Conservation (phyloP, 2,888 invertebrate genomes). For the Axea sp. region DNA sequence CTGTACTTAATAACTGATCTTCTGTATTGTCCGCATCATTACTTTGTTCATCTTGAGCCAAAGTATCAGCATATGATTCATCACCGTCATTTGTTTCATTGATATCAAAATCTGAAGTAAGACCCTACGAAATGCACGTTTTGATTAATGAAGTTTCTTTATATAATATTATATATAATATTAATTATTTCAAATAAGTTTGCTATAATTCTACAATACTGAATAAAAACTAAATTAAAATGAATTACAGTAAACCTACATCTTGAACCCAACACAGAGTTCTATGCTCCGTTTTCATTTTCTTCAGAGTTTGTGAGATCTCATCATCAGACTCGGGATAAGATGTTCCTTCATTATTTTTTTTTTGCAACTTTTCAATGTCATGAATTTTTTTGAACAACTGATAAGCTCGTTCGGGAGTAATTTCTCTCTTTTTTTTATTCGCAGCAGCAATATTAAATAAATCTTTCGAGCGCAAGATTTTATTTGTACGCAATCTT, state of each 20-base stretch:
- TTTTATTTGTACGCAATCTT: constrained; percentile 74
- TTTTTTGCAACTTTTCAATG: constrained; percentile 72
- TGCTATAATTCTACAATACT: too few species aligned
- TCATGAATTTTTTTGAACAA: constrained; percentile 75
- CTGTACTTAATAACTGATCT: constrained; percentile 68
- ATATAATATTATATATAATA: too few species aligned
- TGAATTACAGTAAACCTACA: constrained; percentile 57
- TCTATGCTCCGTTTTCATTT: constrained; percentile 73
- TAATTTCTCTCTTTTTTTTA: constrained; percentile 73
- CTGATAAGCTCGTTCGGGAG: constrained; percentile 74
- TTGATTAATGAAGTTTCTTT: neutral
- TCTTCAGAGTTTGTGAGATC: constrained; percentile 72
- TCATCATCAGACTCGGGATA: constrained; percentile 75
- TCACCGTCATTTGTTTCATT: constrained; percentile 74
- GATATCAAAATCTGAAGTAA: constrained; percentile 71
- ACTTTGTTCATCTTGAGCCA: constrained; percentile 72
- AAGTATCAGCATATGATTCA: constrained; percentile 71
- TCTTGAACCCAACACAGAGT: constrained; percentile 74
- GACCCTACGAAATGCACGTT: constrained; percentile 61
- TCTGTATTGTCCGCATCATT: constrained; percentile 71
- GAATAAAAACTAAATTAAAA: neutral
- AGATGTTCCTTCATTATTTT: constrained; percentile 67
- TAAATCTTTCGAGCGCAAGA: constrained; percentile 76
- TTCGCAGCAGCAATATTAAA: constrained; percentile 77
- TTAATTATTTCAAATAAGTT: too few species aligned